Evolutionary conservation across 2,113 vertebrate genomes (phyloP).

Genomic region (Oryzias woworae): DNA sequence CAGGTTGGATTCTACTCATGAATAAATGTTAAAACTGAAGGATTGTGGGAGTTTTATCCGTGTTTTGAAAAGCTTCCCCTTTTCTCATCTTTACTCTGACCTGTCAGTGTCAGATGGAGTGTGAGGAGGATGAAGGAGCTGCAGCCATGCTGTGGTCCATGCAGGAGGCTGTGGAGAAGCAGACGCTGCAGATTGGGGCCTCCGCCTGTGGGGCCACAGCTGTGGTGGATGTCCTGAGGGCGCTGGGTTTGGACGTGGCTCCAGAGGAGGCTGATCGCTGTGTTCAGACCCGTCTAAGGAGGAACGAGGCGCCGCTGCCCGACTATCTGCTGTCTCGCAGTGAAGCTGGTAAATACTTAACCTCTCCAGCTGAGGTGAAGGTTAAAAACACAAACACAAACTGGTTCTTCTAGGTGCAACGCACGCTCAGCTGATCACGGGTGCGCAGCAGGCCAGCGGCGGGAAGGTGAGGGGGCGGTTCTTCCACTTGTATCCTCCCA

Average conservation of each 20-base stretch:
- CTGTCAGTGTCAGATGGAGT: background rate
- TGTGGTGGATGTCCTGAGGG: conserved; percentile 76
- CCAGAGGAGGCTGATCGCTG: conserved; percentile 67
- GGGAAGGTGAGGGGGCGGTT: conserved; percentile 69
- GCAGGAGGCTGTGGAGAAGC: conserved; percentile 74
- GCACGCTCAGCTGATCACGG: conserved; percentile 75
- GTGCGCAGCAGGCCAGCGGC: conserved; percentile 66
- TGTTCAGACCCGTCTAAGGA: conserved; percentile 71
- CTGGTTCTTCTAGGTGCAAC: conserved; percentile 67
- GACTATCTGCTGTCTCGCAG: conserved; percentile 80
- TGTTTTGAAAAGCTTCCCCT: no score
- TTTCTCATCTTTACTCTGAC: no score
- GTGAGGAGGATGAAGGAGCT: conserved; percentile 8
- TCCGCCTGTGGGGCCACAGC: conserved; percentile 80
- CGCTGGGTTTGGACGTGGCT: conserved; percentile 63
- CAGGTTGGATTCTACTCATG: no score
- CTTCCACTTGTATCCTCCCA: conserved; percentile 72
- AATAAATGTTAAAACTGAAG: no score
- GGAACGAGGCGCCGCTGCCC: conserved; percentile 65
- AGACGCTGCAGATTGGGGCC: conserved; percentile 76
- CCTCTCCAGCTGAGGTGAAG: background rate
- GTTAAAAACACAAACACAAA: no score
- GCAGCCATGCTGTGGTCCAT: conserved; percentile 78
- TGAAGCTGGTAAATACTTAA: conserved; percentile 61
- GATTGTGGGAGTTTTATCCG: no score